Conservation (phyloP, 2,888 invertebrate genomes). For the Cephus pulcher region DNA sequence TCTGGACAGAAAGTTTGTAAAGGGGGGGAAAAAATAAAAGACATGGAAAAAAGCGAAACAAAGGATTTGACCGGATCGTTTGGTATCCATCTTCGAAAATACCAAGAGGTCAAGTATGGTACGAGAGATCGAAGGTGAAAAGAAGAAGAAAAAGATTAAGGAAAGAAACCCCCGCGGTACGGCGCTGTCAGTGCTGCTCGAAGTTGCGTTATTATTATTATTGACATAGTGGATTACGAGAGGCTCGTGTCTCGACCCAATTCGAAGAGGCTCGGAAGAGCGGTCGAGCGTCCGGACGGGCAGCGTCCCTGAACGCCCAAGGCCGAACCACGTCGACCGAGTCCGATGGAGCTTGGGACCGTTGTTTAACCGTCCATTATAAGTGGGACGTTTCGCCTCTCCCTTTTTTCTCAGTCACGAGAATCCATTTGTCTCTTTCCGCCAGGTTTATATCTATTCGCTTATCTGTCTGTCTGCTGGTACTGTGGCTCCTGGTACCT, state of each 20-base stretch:
- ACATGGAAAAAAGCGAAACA: not conserved
- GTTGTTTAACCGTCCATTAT: not conserved
- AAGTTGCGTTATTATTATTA: conserved; percentile 25
- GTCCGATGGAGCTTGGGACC: not conserved
- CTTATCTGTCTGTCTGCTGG: not conserved
- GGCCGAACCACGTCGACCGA: conserved; percentile 31
- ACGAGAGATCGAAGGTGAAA: not conserved
- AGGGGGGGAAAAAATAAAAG: no score
- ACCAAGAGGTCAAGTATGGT: no score
- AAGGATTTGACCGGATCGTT: not conserved
- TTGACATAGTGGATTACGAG: conserved; percentile 28
- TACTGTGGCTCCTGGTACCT: not conserved
- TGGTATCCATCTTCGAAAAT: not conserved
- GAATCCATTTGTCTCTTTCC: not conserved
- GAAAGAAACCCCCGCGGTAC: conserved; percentile 29
- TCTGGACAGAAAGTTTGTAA: not conserved
- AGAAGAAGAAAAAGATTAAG: conserved; percentile 14
- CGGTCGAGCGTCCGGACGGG: conserved; percentile 35
- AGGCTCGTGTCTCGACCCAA: conserved; percentile 47
- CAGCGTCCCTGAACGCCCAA: conserved; percentile 50
- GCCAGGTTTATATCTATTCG: not conserved
- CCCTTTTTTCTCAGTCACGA: not conserved
- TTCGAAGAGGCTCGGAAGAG: conserved; percentile 47
- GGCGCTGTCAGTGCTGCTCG: conserved; percentile 8
- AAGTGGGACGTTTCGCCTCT: not conserved